These are phyloP conservation scores for Callyntrura guangdongensis DNA, from an alignment of 2,888 invertebrate species.

Conservation along the genomic window DNA sequence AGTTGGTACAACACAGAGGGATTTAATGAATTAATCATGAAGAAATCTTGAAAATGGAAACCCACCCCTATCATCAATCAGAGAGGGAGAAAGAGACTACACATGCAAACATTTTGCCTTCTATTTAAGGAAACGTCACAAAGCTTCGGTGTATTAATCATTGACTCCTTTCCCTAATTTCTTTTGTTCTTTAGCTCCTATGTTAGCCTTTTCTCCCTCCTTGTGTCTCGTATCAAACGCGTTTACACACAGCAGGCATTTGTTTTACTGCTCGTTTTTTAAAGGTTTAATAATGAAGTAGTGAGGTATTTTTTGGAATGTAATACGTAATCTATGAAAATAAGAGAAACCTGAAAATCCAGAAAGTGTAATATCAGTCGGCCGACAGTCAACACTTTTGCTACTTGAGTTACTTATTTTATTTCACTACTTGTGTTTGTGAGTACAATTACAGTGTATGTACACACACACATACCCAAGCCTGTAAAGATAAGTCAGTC, in stretches of 20 bases:
- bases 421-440: slow-evolving; percentile 22
- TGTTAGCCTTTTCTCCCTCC: neutral
- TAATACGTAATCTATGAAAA: slow-evolving; percentile 52
- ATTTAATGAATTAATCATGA: neutral
- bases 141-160: slow-evolving; percentile 63
- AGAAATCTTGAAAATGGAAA: slow-evolving; percentile 18
- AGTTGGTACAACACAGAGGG: neutral
- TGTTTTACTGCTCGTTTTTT: neutral
- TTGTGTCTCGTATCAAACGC: neutral
- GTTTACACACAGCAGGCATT: neutral
- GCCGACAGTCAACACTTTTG: slow-evolving; percentile 60
- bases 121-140: slow-evolving; percentile 19
- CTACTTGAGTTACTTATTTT: neutral
- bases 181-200: neutral
- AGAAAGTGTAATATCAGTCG: slow-evolving; percentile 36
- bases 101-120: slow-evolving; percentile 22
- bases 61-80: slow-evolving; percentile 37
- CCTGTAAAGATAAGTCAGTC: slow-evolving; percentile 6
- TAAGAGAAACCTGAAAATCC: slow-evolving; percentile 49
- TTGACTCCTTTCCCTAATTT: slow-evolving; percentile 46
- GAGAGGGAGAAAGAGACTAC: slow-evolving; percentile 31
- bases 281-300: too few relatives aligned
- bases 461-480: neutral
- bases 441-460: neutral
- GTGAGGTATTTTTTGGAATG: slow-evolving; percentile 24